Evolutionary conservation across 2,888 invertebrate species (phyloP).

Genomic region (Caenorhabditis sp.): DNA sequence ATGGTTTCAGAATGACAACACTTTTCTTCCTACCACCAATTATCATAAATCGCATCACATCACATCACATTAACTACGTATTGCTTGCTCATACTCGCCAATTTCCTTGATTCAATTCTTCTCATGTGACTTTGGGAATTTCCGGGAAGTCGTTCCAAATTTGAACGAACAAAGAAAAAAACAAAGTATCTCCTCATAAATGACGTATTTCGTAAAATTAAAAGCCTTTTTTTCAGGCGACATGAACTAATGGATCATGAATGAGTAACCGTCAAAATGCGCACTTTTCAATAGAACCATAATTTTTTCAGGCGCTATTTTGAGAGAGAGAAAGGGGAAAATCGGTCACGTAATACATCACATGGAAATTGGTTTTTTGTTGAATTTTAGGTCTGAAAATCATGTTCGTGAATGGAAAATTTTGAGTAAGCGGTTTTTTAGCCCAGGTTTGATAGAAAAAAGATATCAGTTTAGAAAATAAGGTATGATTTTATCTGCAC

Average conservation of each 20-base stretch:
- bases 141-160: neutral
- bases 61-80: neutral
- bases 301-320: neutral
- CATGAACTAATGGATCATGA: neutral
- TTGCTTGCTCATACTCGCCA: neutral
- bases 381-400: too few relatives aligned
- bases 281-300: neutral
- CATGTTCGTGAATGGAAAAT: too few relatives aligned
- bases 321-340: neutral
- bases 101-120: neutral
- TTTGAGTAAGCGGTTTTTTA: too few relatives aligned
- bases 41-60: neutral
- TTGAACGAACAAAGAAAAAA: neutral
- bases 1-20: too few relatives aligned
- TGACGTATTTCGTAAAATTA: neutral
- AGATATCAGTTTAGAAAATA: too few relatives aligned
- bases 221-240: neutral
- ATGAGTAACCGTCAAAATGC: neutral
- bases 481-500: too few relatives aligned
- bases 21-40: too few relatives aligned
- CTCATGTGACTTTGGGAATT: neutral
- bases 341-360: neutral
- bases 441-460: too few relatives aligned
- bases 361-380: neutral
- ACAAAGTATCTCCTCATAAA: neutral